Conservation (phyloP, 1,140 invertebrate species). For the Sipha flava region DNA sequence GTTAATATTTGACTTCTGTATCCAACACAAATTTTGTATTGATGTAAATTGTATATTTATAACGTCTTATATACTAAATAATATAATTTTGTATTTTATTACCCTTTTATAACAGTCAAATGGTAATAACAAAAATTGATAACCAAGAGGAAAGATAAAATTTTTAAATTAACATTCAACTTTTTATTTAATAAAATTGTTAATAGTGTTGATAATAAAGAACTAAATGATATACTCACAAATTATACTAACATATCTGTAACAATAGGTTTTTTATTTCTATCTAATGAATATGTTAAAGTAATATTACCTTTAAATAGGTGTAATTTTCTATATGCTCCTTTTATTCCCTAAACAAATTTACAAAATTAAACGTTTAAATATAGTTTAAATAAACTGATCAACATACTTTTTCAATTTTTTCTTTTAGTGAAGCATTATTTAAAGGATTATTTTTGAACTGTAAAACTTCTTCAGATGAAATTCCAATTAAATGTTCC, state of each 20-base stretch:
- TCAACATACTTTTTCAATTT: constrained; percentile 16
- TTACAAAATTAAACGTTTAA: background rate
- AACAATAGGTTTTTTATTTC: background rate
- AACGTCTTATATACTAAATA: no score
- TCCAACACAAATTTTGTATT: no score
- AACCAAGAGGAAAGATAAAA: no score
- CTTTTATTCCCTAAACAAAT: constrained; percentile 14
- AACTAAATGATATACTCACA: background rate
- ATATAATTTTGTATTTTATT: no score
- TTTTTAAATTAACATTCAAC: no score
- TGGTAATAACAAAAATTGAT: no score
- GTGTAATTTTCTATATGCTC: constrained; percentile 4
- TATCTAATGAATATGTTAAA: background rate
- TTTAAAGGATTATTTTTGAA: background rate
- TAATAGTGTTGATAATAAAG: no score
- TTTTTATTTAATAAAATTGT: no score
- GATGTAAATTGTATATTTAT: no score
- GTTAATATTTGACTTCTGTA: no score
- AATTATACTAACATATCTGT: background rate
- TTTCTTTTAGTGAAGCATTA: background rate
- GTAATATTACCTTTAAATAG: background rate
- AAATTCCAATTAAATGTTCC: constrained; percentile 15
- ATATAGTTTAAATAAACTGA: background rate
- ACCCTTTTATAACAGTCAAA: no score
- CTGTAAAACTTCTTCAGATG: background rate